A percentile compares a stretch with the other conserved stretches of the same genome.
Conservation (phyloP, 2,888 invertebrate species). For the Tridacna crocea region DNA sequence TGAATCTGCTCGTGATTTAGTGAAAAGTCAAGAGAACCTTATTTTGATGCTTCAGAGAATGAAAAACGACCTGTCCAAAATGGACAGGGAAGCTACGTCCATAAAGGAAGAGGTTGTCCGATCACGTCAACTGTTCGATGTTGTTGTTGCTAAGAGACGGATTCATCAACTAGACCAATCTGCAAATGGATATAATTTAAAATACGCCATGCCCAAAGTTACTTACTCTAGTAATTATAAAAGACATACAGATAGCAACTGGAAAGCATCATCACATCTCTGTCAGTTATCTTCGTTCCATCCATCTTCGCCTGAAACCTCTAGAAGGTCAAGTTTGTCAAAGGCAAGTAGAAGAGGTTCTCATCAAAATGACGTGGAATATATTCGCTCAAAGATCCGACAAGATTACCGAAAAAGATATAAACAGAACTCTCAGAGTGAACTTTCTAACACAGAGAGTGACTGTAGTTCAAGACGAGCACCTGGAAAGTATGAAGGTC, state of each 20-base stretch:
- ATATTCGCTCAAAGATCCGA: neutral
- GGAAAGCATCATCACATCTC: neutral
- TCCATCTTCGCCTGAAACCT: conserved; percentile 5
- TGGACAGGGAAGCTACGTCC: conserved; percentile 56
- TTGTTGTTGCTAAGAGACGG: conserved; percentile 27
- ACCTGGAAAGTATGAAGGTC: neutral
- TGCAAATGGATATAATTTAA: conserved; percentile 43
- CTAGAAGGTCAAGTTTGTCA: conserved; percentile 12
- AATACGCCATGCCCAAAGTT: conserved; percentile 38
- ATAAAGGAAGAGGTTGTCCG: conserved; percentile 56
- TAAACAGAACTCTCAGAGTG: neutral
- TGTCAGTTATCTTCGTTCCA: neutral
- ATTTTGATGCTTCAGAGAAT: conserved; percentile 48
- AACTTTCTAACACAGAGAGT: conserved; percentile 6
- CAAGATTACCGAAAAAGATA: neutral
- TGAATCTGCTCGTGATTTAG: conserved; percentile 52
- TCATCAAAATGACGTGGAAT: neutral
- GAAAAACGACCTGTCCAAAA: conserved; percentile 48
- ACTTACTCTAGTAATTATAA: conserved; percentile 8
- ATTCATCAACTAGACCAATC: conserved; percentile 34
- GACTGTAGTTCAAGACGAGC: neutral
- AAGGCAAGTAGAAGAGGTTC: neutral
- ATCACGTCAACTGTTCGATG: conserved; percentile 54
- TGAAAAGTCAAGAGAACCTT: conserved; percentile 49
- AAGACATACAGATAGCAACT: neutral